These are phyloP conservation scores for Cylloceria caligata DNA, from an alignment of 2,888 invertebrate species.

Conservation along the genomic window DNA sequence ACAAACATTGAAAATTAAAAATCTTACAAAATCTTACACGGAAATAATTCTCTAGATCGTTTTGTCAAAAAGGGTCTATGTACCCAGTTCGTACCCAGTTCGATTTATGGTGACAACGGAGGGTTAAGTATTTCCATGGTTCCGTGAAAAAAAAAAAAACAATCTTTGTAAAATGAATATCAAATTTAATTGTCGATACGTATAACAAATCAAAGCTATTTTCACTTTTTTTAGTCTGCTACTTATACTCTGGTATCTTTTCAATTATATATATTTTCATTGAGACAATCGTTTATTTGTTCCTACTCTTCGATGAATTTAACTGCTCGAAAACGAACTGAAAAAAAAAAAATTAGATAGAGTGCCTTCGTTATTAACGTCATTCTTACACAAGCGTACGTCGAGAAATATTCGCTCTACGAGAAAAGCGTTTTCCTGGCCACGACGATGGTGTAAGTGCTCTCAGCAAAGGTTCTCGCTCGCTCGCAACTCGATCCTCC, in stretches of 20 bases:
- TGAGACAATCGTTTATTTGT: conserved; percentile 34
- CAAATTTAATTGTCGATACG: conserved; percentile 29
- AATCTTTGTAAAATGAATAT: conserved; percentile 4
- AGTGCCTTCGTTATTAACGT: conserved; percentile 65
- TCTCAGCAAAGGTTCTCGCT: conserved; percentile 52
- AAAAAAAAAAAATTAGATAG: conserved; percentile 50
- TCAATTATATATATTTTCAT: conserved; percentile 52
- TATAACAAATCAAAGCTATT: neutral
- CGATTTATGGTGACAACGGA: too few species aligned
- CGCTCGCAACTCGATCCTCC: conserved; percentile 28
- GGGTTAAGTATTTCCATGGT: too few species aligned
- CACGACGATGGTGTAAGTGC: conserved; percentile 52
- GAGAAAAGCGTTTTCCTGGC: conserved; percentile 52
- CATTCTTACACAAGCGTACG: conserved; percentile 65
- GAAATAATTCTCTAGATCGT: too few species aligned
- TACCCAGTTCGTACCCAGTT: too few species aligned
- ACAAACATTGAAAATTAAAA: too few species aligned
- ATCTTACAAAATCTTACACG: too few species aligned
- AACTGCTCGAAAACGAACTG: conserved; percentile 17
- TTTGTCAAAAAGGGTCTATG: too few species aligned
- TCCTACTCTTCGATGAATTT: conserved; percentile 22
- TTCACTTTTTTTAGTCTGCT: neutral
- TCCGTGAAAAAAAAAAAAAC: neutral
- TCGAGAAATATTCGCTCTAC: conserved; percentile 50
- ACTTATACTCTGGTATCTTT: neutral